phyloP scores from a whole-genome alignment of 2,113 vertebrate species.

The Epinephelus lanceolatus region DNA sequence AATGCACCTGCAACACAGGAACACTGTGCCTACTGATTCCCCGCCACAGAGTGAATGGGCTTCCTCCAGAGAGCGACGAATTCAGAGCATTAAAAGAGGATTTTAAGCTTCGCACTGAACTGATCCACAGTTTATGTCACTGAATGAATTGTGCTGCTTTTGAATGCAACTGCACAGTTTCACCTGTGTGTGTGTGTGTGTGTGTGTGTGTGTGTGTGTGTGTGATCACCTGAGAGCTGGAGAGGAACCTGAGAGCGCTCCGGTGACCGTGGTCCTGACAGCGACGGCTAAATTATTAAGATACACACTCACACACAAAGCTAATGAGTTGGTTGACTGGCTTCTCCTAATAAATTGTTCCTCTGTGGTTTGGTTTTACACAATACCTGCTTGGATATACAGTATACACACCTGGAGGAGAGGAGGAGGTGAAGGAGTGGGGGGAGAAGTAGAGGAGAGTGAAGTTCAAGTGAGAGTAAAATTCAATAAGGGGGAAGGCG shows the following conservation, averaged over 20 bases:
- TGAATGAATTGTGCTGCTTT: not conserved
- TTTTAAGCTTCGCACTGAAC: slow-evolving; percentile 5
- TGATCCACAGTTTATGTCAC: slow-evolving; percentile 15
- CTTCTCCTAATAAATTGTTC: slow-evolving; percentile 10
- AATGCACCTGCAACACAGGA: slow-evolving; percentile 5
- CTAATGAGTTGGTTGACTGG: slow-evolving; percentile 32
- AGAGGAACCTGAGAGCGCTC: slow-evolving; percentile 67
- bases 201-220: slow-evolving; percentile 23
- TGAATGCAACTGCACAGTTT: slow-evolving; percentile 10
- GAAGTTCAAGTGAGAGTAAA: not conserved
- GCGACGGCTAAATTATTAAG: slow-evolving; percentile 69
- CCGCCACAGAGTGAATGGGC: not conserved
- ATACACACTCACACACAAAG: slow-evolving; percentile 45
- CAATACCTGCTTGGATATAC: not conserved
- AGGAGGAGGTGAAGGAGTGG: not conserved
- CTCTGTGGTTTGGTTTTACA: slow-evolving; percentile 36
- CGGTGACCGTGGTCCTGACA: slow-evolving; percentile 43
- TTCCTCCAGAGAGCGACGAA: not conserved
- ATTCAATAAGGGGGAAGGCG: not conserved
- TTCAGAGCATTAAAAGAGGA: slow-evolving; percentile 4
- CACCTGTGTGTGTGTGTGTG: slow-evolving; percentile 20
- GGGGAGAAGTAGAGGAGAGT: not conserved
- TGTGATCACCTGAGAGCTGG: slow-evolving; percentile 58
- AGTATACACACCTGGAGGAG: not conserved
- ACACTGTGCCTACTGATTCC: not conserved